These are phyloP conservation scores for Stenoptilia bipunctidactyla DNA, from an alignment of 2,888 invertebrate species.

Conservation along the genomic window DNA sequence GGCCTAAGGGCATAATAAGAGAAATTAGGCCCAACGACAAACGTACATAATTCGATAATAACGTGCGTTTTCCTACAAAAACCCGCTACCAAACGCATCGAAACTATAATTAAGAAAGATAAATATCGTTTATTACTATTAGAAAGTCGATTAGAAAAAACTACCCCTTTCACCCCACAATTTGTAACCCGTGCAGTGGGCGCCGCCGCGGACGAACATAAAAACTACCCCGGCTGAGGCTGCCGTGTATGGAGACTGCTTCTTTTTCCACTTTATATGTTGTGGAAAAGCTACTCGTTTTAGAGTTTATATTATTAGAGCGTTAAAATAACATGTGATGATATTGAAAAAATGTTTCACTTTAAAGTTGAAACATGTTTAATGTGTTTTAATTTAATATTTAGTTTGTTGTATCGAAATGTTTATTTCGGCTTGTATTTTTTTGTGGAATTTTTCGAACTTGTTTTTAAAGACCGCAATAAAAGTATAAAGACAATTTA, in stretches of 20 bases:
- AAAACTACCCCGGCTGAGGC: constrained; percentile 33
- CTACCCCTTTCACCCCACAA: constrained; percentile 71
- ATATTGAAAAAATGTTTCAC: too few species aligned
- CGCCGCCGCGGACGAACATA: constrained; percentile 41
- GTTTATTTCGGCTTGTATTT: too few species aligned
- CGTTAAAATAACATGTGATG: too few species aligned
- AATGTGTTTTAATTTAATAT: too few species aligned
- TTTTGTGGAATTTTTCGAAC: too few species aligned
- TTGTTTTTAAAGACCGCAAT: too few species aligned
- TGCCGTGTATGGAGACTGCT: constrained; percentile 28
- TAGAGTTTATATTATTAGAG: too few species aligned
- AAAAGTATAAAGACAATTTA: too few species aligned
- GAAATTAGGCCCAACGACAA: constrained; percentile 43
- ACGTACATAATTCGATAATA: constrained; percentile 64
- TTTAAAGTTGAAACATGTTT: too few species aligned
- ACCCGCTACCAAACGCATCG: constrained; percentile 55
- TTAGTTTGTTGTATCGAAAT: too few species aligned
- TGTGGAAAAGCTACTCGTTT: too few species aligned
- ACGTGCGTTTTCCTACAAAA: constrained; percentile 35
- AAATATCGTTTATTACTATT: constrained; percentile 72
- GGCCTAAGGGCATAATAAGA: constrained; percentile 16
- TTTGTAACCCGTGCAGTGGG: constrained; percentile 71
- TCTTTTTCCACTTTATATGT: too few species aligned
- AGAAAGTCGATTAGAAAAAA: constrained; percentile 71
- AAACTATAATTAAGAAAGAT: constrained; percentile 70